These are phyloP conservation scores for Clarias fuscus DNA, from an alignment of 2,797 vertebrate genomes.

Conservation along the genomic window DNA sequence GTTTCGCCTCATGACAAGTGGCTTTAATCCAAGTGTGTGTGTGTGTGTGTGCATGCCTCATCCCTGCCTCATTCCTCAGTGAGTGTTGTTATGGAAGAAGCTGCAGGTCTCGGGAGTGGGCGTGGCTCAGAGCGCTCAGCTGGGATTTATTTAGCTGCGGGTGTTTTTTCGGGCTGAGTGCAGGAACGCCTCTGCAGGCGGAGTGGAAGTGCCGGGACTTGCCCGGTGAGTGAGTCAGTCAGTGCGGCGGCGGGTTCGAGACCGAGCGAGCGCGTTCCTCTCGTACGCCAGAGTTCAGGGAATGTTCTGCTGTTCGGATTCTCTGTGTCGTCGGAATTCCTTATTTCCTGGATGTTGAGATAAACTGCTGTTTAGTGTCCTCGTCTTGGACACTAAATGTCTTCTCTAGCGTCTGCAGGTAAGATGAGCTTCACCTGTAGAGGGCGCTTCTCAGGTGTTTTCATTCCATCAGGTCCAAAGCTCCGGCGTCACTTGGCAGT, in stretches of 20 bases:
- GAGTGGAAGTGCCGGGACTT: slow-evolving; percentile 1
- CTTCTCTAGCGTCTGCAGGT: neutral
- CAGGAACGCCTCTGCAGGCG: neutral
- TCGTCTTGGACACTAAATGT: neutral
- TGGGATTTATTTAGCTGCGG: slow-evolving; percentile 2
- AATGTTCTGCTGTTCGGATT: neutral
- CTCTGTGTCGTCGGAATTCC: neutral
- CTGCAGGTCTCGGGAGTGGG: neutral
- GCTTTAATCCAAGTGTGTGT: neutral
- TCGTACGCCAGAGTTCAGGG: neutral
- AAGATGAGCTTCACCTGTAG: neutral
- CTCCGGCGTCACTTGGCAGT: neutral
- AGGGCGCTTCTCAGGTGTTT: too few species aligned
- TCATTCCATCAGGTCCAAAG: neutral
- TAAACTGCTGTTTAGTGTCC: too few species aligned
- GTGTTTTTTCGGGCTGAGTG: neutral
- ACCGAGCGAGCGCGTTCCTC: too few species aligned
- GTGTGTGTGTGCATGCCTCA: neutral
- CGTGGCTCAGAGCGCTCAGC: neutral
- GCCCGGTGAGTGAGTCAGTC: neutral
- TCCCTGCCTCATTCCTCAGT: too few species aligned
- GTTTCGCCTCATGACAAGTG: neutral
- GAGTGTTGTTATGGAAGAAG: neutral
- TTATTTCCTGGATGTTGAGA: neutral
- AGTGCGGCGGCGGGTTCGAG: neutral